phyloP scores from a whole-genome alignment of 1,140 invertebrate species.

The Agrypnia vestita region DNA sequence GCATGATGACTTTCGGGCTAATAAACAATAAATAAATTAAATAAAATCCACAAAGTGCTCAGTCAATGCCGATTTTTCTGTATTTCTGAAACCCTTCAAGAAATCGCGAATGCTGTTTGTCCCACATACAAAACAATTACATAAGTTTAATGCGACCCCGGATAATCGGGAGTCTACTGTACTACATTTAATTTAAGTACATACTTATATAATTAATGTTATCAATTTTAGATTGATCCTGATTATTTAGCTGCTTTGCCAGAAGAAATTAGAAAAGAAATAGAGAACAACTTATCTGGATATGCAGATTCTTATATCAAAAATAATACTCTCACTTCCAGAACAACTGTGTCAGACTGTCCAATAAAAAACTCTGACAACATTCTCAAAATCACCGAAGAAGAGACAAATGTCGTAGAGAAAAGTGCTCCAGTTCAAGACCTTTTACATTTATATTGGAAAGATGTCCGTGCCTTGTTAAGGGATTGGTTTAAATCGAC shows the following conservation, averaged over 20 bases:
- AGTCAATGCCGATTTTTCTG: no score
- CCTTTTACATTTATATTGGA: conserved; percentile 66
- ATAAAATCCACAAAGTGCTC: no score
- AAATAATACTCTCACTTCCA: conserved; percentile 7
- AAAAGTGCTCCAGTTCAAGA: conserved; percentile 50
- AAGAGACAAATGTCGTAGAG: conserved; percentile 35
- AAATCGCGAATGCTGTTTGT: no score
- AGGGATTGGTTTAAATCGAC: conserved; percentile 71
- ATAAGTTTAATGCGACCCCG: no score
- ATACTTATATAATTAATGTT: background rate
- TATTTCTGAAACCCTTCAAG: no score
- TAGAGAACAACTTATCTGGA: conserved; percentile 61
- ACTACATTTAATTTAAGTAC: no score
- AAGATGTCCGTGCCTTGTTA: conserved; percentile 69
- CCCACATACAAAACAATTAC: no score
- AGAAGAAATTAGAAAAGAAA: conserved; percentile 71
- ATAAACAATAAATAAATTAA: no score
- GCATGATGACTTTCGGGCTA: no score
- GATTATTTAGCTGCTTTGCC: conserved; percentile 73
- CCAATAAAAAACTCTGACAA: conserved; percentile 51
- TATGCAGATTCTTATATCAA: conserved; percentile 17
- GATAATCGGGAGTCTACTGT: no score
- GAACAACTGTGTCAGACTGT: conserved; percentile 53
- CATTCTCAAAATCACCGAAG: conserved; percentile 58
- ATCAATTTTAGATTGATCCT: conserved; percentile 66